A percentile compares a stretch with the other conserved stretches of the same genome.
Evolutionary conservation across 2,113 vertebrate genomes (phyloP).

Genomic region (Gymnobelideus leadbeateri): DNA sequence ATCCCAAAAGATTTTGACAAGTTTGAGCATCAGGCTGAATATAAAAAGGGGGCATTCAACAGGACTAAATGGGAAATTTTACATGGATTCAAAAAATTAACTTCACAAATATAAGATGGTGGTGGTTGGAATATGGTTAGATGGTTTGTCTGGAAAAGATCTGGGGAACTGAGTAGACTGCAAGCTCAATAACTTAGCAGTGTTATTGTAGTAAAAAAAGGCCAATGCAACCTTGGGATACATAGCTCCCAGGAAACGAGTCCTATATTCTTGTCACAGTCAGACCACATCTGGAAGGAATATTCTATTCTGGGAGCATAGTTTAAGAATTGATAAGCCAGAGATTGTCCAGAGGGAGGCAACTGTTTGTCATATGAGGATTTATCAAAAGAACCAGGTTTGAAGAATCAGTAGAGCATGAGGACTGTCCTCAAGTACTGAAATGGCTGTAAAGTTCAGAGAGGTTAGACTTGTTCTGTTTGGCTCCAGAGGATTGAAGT

Average conservation of each 20-base stretch:
- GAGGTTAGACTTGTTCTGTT: neutral
- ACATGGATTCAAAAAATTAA: neutral
- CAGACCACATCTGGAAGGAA: neutral
- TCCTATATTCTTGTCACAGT: neutral
- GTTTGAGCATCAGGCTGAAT: neutral
- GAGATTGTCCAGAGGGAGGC: neutral
- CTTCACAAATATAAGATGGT: neutral
- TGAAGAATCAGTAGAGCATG: neutral
- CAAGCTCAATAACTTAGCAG: neutral
- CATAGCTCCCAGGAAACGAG: neutral
- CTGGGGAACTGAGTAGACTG: neutral
- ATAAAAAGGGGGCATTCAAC: neutral
- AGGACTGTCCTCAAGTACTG: neutral
- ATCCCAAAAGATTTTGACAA: neutral
- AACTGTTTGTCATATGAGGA: neutral
- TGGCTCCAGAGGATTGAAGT: neutral
- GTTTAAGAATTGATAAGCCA: neutral
- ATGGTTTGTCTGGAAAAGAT: neutral
- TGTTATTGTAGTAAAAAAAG: neutral
- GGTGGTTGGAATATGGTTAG: neutral
- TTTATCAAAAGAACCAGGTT: rapidly evolving
- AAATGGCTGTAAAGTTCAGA: neutral
- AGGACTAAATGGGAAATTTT: neutral
- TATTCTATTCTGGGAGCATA: neutral
- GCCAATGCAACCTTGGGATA: neutral